These are phyloP conservation scores for Halcyon chelicuti DNA, from an alignment of 2,797 vertebrate genomes.

Conservation along the genomic window DNA sequence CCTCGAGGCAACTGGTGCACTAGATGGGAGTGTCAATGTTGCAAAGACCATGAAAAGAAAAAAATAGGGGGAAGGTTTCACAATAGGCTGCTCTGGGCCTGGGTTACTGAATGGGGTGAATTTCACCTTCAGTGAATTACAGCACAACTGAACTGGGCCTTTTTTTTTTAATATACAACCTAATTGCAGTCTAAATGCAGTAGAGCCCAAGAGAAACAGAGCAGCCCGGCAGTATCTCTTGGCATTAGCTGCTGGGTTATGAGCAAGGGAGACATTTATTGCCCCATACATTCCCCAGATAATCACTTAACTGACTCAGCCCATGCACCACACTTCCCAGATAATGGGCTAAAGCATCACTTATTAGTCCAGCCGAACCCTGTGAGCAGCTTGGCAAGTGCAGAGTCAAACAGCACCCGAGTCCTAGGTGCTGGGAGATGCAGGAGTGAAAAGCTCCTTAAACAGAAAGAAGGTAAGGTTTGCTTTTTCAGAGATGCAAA, in stretches of 20 bases:
- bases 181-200: conserved; percentile 33
- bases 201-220: conserved; percentile 11
- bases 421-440: background rate
- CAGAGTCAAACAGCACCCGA: background rate
- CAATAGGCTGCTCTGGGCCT: background rate
- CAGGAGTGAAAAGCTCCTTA: background rate
- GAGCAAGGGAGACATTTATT: conserved; percentile 61
- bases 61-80: background rate
- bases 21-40: accelerated
- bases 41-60: background rate
- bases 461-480: background rate
- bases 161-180: background rate
- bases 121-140: conserved; percentile 38
- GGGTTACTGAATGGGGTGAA: background rate
- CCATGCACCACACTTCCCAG: background rate
- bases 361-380: background rate
- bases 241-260: conserved; percentile 38
- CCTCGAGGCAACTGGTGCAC: background rate
- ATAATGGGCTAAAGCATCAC: conserved; percentile 33
- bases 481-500: background rate
- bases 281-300: conserved; percentile 41
- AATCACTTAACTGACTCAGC: conserved; percentile 50
- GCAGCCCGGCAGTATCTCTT: background rate
- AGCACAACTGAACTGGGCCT: background rate
- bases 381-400: background rate